Conservation (phyloP, 2,113 vertebrate genomes). For the Pachyramphus minor region DNA sequence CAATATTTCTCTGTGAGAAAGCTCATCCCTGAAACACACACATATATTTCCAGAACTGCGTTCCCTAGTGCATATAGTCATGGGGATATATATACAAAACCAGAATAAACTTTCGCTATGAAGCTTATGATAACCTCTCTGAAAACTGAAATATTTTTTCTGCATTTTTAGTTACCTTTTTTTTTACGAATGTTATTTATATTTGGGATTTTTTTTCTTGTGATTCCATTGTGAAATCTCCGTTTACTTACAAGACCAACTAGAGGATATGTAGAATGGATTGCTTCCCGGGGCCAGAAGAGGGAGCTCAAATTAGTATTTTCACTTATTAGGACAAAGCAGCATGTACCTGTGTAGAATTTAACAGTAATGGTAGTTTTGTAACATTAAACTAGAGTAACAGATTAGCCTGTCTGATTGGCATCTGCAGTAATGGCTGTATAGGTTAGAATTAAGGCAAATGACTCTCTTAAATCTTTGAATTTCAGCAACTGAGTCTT, state of each 20-base stretch:
- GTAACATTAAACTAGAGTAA: neutral
- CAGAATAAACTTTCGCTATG: neutral
- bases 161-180: neutral
- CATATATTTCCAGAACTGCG: neutral
- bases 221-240: neutral
- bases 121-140: neutral
- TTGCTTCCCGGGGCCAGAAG: neutral
- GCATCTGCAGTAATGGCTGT: neutral
- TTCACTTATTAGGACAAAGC: neutral
- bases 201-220: neutral
- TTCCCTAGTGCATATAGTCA: neutral
- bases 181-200: neutral
- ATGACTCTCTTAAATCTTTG: neutral
- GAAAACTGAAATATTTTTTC: neutral
- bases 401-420: neutral
- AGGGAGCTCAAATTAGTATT: conserved; percentile 6
- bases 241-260: neutral
- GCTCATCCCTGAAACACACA: neutral
- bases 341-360: neutral
- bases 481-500: neutral
- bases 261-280: neutral
- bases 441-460: neutral
- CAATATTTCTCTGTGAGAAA: neutral
- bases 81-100: fast-evolving
- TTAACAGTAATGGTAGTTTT: neutral